These are phyloP conservation scores for Clusia tigrina DNA, from an alignment of 2,888 invertebrate species.

Conservation along the genomic window DNA sequence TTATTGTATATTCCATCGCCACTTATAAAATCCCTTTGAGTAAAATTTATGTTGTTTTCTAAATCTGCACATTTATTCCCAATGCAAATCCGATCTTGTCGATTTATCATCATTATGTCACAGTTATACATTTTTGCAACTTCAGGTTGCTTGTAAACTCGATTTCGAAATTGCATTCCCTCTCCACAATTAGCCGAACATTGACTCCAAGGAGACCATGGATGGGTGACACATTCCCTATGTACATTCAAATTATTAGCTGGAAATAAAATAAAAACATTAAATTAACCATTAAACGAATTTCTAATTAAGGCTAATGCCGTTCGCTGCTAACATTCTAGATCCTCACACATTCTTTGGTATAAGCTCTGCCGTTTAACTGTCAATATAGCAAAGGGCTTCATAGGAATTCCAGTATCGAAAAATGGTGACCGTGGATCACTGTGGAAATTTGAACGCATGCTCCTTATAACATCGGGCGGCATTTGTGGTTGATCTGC, in stretches of 20 bases:
- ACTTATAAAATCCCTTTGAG: no score
- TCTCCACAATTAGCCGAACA: slow-evolving; percentile 66
- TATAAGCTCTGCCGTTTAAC: slow-evolving; percentile 82
- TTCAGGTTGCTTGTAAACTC: slow-evolving; percentile 59
- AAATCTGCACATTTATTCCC: slow-evolving; percentile 52
- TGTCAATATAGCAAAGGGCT: slow-evolving; percentile 87
- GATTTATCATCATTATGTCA: slow-evolving; percentile 41
- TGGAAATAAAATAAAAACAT: slow-evolving; percentile 22
- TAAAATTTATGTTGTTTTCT: no score
- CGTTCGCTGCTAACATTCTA: slow-evolving; percentile 50
- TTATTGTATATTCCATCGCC: no score
- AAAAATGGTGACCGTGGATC: slow-evolving; percentile 92
- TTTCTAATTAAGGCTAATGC: background rate
- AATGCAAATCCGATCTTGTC: slow-evolving; percentile 61
- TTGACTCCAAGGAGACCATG: slow-evolving; percentile 67
- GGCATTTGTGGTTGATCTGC: slow-evolving; percentile 85
- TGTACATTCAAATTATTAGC: slow-evolving; percentile 60
- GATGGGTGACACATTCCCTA: slow-evolving; percentile 60
- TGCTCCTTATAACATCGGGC: slow-evolving; percentile 82
- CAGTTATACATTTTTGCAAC: slow-evolving; percentile 55
- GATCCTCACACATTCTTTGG: slow-evolving; percentile 76
- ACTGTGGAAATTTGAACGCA: slow-evolving; percentile 85
- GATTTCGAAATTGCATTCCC: slow-evolving; percentile 59
- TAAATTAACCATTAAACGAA: background rate
- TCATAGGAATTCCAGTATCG: slow-evolving; percentile 79